Evolutionary conservation across 2,797 vertebrate species (phyloP).

Genomic region (Lepus townsendii): DNA sequence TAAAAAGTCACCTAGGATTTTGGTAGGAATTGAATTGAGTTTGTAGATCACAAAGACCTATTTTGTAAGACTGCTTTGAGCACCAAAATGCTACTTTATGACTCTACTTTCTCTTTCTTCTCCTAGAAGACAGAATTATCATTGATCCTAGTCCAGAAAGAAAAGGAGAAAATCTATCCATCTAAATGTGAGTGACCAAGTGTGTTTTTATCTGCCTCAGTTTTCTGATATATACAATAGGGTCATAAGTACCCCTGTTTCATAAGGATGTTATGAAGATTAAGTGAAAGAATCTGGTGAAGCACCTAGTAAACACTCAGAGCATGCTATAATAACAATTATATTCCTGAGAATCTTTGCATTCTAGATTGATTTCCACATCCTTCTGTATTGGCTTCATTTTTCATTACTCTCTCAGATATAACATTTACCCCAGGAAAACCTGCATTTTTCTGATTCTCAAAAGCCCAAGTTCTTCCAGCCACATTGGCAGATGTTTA

Average conservation of each 20-base stretch:
- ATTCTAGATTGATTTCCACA: not conserved
- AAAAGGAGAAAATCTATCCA: not conserved
- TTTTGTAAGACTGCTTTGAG: not conserved
- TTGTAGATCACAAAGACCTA: not conserved
- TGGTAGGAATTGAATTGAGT: not conserved
- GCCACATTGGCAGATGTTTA: not conserved
- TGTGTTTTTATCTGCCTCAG: not conserved
- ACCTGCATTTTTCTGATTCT: not conserved
- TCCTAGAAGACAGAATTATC: not conserved
- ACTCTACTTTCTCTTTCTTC: constrained; percentile 47
- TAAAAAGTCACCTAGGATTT: constrained; percentile 9
- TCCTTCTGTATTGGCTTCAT: not conserved
- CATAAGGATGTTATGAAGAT: not conserved
- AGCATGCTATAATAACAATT: constrained; percentile 17
- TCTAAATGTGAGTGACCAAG: not conserved
- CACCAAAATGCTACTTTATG: constrained; percentile 8
- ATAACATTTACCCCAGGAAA: not conserved
- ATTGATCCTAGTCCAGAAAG: constrained; percentile 17
- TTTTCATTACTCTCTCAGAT: not conserved
- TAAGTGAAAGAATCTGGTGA: not conserved
- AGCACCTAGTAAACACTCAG: not conserved
- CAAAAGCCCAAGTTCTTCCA: not conserved
- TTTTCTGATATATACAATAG: constrained; percentile 18
- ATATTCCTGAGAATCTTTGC: not conserved
- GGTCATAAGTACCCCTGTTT: not conserved